Conservation (phyloP, 2,797 vertebrate genomes). For the Lagocephalus sceleratus region DNA sequence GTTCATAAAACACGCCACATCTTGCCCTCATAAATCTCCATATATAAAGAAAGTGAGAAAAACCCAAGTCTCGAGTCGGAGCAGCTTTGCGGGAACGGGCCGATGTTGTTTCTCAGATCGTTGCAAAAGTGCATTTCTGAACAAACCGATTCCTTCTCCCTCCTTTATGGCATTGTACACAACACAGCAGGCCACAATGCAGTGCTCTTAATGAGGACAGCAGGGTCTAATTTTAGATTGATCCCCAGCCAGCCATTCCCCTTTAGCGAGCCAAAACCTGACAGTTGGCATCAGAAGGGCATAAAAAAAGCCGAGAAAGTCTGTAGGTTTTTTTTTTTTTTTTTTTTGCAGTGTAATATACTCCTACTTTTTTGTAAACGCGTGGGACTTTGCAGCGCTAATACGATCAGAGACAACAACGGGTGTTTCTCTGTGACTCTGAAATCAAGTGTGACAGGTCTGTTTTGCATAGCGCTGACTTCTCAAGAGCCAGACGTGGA, state of each 20-base stretch:
- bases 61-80: conserved; percentile 4
- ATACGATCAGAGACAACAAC: neutral
- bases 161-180: conserved; percentile 54
- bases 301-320: conserved; percentile 26
- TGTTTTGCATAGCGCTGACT: conserved; percentile 34
- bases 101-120: conserved; percentile 28
- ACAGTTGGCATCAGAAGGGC: conserved; percentile 52
- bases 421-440: neutral
- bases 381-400: too few species aligned
- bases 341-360: conserved; percentile 28
- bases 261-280: conserved; percentile 44
- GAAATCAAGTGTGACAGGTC: conserved; percentile 31
- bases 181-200: conserved; percentile 55
- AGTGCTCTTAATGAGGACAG: conserved; percentile 58
- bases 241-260: conserved; percentile 47
- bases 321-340: neutral
- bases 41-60: conserved; percentile 1
- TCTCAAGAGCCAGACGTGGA: conserved; percentile 43
- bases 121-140: conserved; percentile 18
- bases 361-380: neutral
- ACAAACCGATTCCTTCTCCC: conserved; percentile 36
- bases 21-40: neutral
- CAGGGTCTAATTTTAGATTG: conserved; percentile 48
- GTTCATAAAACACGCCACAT: neutral
- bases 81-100: conserved; percentile 14